A percentile compares a stretch with the other conserved stretches of the same genome.
These are phyloP conservation scores for Nicator chloris DNA, from an alignment of 2,113 vertebrate species.

Conservation along the genomic window DNA sequence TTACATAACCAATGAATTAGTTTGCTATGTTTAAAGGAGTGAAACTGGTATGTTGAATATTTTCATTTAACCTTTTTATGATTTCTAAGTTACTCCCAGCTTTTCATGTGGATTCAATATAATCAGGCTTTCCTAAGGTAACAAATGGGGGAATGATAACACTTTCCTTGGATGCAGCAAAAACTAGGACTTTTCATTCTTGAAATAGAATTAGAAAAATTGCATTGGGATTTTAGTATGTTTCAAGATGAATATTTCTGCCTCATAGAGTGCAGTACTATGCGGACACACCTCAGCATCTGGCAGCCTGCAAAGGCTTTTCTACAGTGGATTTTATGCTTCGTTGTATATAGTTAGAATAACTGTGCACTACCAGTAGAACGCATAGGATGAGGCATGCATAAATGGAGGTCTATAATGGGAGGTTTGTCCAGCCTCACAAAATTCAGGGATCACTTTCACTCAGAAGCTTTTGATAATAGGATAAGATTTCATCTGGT, in stretches of 20 bases:
- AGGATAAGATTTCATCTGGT: background rate
- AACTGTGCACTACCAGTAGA: background rate
- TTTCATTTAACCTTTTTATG: background rate
- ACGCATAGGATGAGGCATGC: background rate
- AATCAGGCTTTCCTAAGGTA: background rate
- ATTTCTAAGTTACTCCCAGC: background rate
- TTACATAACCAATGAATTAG: background rate
- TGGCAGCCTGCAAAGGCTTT: background rate
- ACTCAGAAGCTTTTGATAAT: background rate
- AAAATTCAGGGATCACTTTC: background rate
- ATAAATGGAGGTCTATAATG: background rate
- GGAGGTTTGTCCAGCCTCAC: background rate
- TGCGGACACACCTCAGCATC: rapidly evolving
- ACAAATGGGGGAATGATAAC: background rate
- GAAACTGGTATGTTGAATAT: background rate
- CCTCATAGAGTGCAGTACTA: no score
- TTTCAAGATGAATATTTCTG: background rate
- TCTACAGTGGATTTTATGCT: background rate
- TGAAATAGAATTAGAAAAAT: background rate
- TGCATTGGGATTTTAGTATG: background rate
- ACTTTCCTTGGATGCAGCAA: background rate
- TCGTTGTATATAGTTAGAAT: background rate
- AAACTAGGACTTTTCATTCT: background rate
- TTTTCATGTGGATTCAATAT: background rate
- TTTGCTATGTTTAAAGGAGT: background rate